Conservation (phyloP, 2,888 invertebrate species). For the Drosophila eohydei region DNA sequence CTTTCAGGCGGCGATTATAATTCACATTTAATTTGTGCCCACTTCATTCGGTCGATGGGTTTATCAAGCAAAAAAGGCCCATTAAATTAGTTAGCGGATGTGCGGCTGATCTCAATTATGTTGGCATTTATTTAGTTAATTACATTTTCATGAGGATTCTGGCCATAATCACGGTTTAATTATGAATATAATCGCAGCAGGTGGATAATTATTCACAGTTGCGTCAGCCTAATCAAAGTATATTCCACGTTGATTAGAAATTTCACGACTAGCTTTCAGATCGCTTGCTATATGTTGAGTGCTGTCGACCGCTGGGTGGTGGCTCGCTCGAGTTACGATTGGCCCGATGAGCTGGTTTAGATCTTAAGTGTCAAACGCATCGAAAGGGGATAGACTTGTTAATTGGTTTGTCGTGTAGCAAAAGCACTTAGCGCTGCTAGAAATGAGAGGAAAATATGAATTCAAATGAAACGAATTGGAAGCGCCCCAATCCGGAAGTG, state of each 20-base stretch:
- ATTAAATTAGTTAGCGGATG: constrained; percentile 68
- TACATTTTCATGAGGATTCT: constrained; percentile 15
- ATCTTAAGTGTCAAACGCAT: constrained; percentile 1
- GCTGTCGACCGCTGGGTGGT: neutral
- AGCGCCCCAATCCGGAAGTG: constrained; percentile 22
- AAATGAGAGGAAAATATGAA: constrained; percentile 9
- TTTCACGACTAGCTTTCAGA: constrained; percentile 12
- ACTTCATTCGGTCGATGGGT: constrained; percentile 18
- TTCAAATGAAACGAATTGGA: constrained; percentile 1
- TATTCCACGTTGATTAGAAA: constrained; percentile 30
- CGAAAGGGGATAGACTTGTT: constrained; percentile 31
- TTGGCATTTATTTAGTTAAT: constrained; percentile 19
- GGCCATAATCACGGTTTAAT: constrained; percentile 50
- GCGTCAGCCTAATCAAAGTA: neutral
- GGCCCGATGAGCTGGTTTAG: constrained; percentile 1
- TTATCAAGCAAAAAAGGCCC: constrained; percentile 59
- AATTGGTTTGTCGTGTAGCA: constrained; percentile 43
- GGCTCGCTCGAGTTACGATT: neutral
- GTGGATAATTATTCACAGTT: constrained; percentile 18
- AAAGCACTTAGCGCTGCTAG: constrained; percentile 8
- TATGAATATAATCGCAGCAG: constrained; percentile 8
- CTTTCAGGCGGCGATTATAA: constrained; percentile 56
- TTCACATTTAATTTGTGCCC: constrained; percentile 58
- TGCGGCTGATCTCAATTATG: constrained; percentile 37
- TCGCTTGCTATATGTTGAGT: neutral